These are phyloP conservation scores for Liolophura sinensis DNA, from an alignment of 1,140 invertebrate genomes.

Conservation along the genomic window DNA sequence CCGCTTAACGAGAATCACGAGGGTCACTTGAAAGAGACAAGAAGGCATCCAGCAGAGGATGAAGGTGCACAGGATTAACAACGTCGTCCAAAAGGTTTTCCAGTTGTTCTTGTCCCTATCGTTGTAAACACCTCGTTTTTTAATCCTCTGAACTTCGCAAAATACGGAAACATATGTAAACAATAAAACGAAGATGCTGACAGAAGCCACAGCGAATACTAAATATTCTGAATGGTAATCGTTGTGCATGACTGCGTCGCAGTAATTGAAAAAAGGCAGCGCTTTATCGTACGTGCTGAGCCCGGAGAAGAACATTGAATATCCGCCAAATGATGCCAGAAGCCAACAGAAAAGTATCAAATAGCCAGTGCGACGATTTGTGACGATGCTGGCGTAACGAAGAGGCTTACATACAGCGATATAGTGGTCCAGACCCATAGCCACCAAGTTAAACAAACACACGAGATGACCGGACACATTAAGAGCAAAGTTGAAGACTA, in stretches of 20 bases:
- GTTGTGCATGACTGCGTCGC: slow-evolving; percentile 57
- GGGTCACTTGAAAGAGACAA: slow-evolving; percentile 51
- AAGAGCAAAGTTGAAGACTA: slow-evolving; percentile 28
- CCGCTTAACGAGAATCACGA: slow-evolving; percentile 26
- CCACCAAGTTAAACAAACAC: slow-evolving; percentile 68
- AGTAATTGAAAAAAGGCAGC: slow-evolving; percentile 38
- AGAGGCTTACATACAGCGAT: slow-evolving; percentile 84
- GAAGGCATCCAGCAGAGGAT: slow-evolving; percentile 70
- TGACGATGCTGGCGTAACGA: slow-evolving; percentile 73
- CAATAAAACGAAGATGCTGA: slow-evolving; percentile 53
- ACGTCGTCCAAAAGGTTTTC: slow-evolving; percentile 70
- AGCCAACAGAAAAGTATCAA: slow-evolving; percentile 71
- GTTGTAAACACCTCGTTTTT: not conserved
- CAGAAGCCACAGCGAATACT: slow-evolving; percentile 53
- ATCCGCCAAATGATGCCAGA: slow-evolving; percentile 61
- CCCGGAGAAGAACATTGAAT: slow-evolving; percentile 53
- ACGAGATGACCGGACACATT: slow-evolving; percentile 52
- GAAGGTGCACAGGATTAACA: slow-evolving; percentile 71
- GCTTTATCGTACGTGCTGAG: slow-evolving; percentile 30
- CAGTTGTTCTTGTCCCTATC: slow-evolving; percentile 56
- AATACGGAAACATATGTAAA: slow-evolving; percentile 39
- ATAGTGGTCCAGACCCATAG: slow-evolving; percentile 74
- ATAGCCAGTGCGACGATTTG: slow-evolving; percentile 66
- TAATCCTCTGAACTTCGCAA: slow-evolving; percentile 19
- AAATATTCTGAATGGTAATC: slow-evolving; percentile 47